These are phyloP conservation scores for Liodrosophila aerea DNA, from an alignment of 2,888 invertebrate genomes.

Conservation along the genomic window DNA sequence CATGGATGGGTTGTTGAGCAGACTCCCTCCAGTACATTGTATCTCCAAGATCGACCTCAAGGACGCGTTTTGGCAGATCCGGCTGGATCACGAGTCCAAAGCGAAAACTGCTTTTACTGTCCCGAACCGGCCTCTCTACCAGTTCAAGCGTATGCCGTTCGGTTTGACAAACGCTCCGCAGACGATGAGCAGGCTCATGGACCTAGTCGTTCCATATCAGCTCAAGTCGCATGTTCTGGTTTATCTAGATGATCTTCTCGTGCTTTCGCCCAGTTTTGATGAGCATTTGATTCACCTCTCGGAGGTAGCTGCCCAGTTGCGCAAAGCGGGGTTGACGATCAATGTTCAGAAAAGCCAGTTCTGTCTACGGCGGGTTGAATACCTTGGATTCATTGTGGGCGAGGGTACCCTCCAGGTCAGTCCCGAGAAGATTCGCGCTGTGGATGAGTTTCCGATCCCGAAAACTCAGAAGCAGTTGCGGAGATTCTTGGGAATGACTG, in stretches of 20 bases:
- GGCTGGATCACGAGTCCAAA: neutral
- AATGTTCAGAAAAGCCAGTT: neutral
- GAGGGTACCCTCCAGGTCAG: too few relatives aligned
- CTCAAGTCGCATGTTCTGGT: neutral
- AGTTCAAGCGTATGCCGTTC: neutral
- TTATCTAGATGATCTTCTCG: neutral
- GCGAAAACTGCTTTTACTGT: neutral
- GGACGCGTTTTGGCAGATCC: neutral
- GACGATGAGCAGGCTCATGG: neutral
- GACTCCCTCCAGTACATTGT: neutral
- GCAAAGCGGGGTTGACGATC: neutral
- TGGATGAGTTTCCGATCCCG: slow-evolving; percentile 5
- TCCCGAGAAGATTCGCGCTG: neutral
- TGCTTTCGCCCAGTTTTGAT: neutral
- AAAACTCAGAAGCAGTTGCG: slow-evolving; percentile 10
- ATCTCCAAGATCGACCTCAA: neutral
- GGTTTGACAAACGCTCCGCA: too few relatives aligned
- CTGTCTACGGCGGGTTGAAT: neutral
- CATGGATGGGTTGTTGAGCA: neutral
- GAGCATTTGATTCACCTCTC: neutral
- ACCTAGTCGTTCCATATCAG: neutral
- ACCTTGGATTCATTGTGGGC: neutral
- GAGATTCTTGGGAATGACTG: too few relatives aligned
- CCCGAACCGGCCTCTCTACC: neutral
- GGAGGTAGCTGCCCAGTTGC: neutral